Percentiles rank a stretch among this genome's conserved stretches.
Conservation (phyloP, 2,113 vertebrate species). For the Ptyas mucosa region DNA sequence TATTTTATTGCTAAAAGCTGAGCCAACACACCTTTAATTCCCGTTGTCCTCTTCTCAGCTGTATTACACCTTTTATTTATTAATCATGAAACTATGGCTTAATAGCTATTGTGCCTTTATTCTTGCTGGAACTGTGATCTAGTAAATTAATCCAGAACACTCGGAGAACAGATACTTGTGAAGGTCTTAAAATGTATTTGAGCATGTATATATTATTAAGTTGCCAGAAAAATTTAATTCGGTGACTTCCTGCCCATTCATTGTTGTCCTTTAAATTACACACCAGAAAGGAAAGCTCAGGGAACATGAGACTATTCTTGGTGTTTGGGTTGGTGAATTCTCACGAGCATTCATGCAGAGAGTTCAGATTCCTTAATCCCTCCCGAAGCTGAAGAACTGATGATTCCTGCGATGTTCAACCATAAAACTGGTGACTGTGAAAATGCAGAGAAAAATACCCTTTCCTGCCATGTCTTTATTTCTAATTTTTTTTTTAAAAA, state of each 20-base stretch:
- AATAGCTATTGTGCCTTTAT: not conserved
- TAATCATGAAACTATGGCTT: slow-evolving; percentile 13
- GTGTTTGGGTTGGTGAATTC: not conserved
- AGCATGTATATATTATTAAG: not conserved
- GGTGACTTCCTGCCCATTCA: not conserved
- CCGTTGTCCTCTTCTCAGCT: not conserved
- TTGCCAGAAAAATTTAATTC: not conserved
- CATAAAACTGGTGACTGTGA: not conserved
- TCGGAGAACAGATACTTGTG: not conserved
- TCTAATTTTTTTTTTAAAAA: not conserved
- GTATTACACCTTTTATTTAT: slow-evolving; percentile 7
- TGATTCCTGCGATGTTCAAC: not conserved
- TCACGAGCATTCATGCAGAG: not conserved
- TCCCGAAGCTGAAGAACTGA: not conserved
- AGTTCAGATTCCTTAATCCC: not conserved
- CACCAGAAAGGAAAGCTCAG: not conserved
- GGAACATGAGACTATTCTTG: not conserved
- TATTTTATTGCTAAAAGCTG: not conserved
- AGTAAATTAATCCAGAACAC: slow-evolving; percentile 5
- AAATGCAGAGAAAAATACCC: not conserved
- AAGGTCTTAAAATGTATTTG: not conserved
- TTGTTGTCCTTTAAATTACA: not conserved
- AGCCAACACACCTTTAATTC: slow-evolving; percentile 10
- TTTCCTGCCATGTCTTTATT: not conserved
- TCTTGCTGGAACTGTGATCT: not conserved